Percentiles rank a stretch among this genome's conserved stretches.
Evolutionary conservation across 2,888 invertebrate genomes (phyloP).

Genomic region (Nebria salina): DNA sequence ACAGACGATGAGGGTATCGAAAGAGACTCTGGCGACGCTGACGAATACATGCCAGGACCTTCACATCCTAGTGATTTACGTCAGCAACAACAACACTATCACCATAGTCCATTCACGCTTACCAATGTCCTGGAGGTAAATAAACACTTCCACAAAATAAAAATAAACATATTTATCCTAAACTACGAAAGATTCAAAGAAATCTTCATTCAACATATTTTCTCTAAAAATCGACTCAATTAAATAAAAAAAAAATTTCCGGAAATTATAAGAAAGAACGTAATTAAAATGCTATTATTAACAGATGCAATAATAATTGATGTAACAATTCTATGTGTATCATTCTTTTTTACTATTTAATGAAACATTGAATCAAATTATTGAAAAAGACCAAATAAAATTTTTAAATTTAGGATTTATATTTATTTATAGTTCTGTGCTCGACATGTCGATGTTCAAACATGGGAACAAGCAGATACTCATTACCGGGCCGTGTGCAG

Average conservation of each 20-base stretch:
- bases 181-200: too few relatives aligned
- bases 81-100: conserved; percentile 44
- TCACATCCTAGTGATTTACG: conserved; percentile 53
- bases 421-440: conserved; percentile 57
- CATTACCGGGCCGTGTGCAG: conserved; percentile 94
- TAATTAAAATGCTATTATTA: too few relatives aligned
- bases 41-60: conserved; percentile 59
- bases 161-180: too few relatives aligned
- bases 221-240: too few relatives aligned
- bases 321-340: too few relatives aligned
- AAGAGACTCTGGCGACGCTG: conserved; percentile 81
- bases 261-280: too few relatives aligned
- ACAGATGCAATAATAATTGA: too few relatives aligned
- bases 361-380: background rate
- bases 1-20: conserved; percentile 92
- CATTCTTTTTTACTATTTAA: too few relatives aligned
- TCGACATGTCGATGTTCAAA: conserved; percentile 63
- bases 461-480: conserved; percentile 71
- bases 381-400: background rate
- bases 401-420: background rate
- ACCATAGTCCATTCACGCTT: conserved; percentile 61
- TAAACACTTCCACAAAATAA: too few relatives aligned
- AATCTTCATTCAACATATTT: too few relatives aligned
- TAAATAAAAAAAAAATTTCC: too few relatives aligned
- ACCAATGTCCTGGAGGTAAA: conserved; percentile 70